Evolutionary conservation across 1,140 invertebrate species (phyloP).

Genomic region (Micrasema longulum): DNA sequence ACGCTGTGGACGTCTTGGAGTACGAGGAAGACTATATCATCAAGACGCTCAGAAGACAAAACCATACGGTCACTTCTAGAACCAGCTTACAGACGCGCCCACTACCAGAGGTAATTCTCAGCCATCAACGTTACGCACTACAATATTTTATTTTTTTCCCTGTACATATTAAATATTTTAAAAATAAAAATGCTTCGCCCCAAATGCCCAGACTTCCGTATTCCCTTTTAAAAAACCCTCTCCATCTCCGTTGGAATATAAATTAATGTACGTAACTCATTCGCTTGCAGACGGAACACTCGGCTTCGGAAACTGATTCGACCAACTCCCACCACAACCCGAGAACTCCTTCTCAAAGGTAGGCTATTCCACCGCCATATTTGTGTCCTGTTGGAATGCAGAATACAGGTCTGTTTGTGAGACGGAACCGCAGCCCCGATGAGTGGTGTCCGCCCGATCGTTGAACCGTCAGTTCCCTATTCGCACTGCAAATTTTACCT

Average conservation of each 20-base stretch:
- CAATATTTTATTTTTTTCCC: too few relatives aligned
- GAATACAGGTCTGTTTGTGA: not conserved
- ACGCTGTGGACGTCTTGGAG: slow-evolving; percentile 60
- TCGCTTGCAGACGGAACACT: slow-evolving; percentile 49
- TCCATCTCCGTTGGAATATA: too few relatives aligned
- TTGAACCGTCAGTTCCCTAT: too few relatives aligned
- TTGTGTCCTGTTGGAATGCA: too few relatives aligned
- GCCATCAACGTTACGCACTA: not conserved
- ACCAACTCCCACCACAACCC: slow-evolving; percentile 50
- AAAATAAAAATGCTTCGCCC: too few relatives aligned
- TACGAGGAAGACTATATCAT: slow-evolving; percentile 64
- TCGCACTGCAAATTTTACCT: too few relatives aligned
- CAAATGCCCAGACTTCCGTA: too few relatives aligned
- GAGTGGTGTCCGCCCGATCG: too few relatives aligned
- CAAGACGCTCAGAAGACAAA: slow-evolving; percentile 50
- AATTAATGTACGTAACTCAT: not conserved
- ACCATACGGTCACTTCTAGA: not conserved
- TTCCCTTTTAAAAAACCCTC: too few relatives aligned
- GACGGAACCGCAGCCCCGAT: too few relatives aligned
- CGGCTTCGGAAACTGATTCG: slow-evolving; percentile 48
- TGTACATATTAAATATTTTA: too few relatives aligned
- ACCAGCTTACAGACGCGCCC: not conserved
- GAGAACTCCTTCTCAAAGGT: slow-evolving; percentile 46
- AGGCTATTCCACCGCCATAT: too few relatives aligned
- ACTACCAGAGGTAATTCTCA: slow-evolving; percentile 11